These are phyloP conservation scores for Cynopterus brachyotis DNA, from an alignment of 2,113 vertebrate species.

Conservation along the genomic window DNA sequence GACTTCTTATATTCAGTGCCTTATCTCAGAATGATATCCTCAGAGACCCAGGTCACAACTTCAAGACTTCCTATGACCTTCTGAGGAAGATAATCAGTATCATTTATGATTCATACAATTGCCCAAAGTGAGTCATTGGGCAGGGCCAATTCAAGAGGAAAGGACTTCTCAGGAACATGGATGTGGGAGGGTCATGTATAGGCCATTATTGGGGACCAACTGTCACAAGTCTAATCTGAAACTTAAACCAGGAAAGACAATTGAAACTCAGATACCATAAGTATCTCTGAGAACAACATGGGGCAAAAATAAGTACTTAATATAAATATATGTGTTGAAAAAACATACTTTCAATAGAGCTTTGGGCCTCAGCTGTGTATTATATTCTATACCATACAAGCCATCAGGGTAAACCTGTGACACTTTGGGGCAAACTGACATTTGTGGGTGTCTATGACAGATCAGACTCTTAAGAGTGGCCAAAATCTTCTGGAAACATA, in stretches of 20 bases:
- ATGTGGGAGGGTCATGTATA: neutral
- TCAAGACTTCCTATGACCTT: neutral
- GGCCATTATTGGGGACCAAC: neutral
- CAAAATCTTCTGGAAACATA: neutral
- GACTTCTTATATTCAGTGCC: neutral
- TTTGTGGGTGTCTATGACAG: neutral
- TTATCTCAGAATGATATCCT: neutral
- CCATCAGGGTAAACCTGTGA: neutral
- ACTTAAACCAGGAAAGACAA: neutral
- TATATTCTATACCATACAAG: neutral
- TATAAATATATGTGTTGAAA: neutral
- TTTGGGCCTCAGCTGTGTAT: neutral
- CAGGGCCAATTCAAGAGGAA: fast-evolving
- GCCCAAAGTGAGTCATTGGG: neutral
- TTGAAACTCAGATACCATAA: neutral
- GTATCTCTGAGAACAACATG: neutral
- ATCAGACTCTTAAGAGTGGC: neutral
- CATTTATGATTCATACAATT: neutral
- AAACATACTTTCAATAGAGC: neutral
- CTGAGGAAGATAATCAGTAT: neutral
- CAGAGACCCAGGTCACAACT: neutral
- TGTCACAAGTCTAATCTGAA: neutral
- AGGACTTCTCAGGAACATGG: neutral
- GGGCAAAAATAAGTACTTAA: neutral
- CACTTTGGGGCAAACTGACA: neutral